phyloP scores from a whole-genome alignment of 1,140 invertebrate species.

The Ptiloglossa arizonensis region DNA sequence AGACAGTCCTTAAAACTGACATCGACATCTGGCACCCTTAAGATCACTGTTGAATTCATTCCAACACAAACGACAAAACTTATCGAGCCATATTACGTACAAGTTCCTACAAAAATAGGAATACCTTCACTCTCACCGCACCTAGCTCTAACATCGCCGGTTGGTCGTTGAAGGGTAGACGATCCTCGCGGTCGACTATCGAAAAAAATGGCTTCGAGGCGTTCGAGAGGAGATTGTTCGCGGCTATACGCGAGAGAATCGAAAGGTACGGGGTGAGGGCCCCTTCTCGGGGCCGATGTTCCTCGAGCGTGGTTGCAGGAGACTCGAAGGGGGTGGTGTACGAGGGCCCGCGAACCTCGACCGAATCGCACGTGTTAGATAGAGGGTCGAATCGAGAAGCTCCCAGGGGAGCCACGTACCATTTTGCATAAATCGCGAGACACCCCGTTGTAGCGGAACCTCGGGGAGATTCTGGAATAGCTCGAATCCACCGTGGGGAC shows the following conservation, averaged over 20 bases:
- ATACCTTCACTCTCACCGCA: too few relatives aligned
- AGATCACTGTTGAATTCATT: too few relatives aligned
- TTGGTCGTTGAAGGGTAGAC: too few relatives aligned
- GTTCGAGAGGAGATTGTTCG: conserved; percentile 49
- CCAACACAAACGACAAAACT: too few relatives aligned
- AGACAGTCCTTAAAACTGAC: too few relatives aligned
- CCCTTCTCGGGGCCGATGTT: conserved; percentile 46
- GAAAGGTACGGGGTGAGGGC: conserved; percentile 48
- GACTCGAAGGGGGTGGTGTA: conserved; percentile 35
- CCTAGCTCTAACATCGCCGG: too few relatives aligned
- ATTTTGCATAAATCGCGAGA: conserved; percentile 82
- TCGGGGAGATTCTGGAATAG: conserved; percentile 72
- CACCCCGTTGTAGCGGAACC: conserved; percentile 73
- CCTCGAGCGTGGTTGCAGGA: conserved; percentile 36
- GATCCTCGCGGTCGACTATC: too few relatives aligned
- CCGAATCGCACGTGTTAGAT: conserved; percentile 79
- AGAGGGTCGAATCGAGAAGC: conserved; percentile 70
- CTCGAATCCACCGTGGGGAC: conserved; percentile 64
- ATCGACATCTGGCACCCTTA: too few relatives aligned
- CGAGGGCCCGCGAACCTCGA: conserved; percentile 29
- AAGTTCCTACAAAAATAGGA: too few relatives aligned
- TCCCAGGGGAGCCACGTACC: conserved; percentile 79
- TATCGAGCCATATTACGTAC: too few relatives aligned
- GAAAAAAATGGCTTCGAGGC: conserved; percentile 28
- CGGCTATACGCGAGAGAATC: conserved; percentile 19